Conservation (phyloP, 2,888 invertebrate species). For the Ophion slaviceki region DNA sequence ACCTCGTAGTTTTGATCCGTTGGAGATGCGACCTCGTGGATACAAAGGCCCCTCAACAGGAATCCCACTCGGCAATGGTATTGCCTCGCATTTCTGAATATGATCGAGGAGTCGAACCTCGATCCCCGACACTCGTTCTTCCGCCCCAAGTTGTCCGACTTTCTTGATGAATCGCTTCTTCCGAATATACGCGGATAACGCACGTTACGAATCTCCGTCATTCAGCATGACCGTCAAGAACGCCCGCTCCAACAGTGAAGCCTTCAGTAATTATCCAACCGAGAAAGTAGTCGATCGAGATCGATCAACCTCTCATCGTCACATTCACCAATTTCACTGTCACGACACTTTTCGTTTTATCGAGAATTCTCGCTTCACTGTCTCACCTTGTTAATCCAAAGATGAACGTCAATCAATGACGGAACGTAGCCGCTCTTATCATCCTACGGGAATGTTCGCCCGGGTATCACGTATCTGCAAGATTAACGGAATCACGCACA, state of each 20-base stretch:
- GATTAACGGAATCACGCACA: conserved; percentile 27
- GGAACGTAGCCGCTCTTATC: conserved; percentile 23
- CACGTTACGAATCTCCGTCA: conserved; percentile 6
- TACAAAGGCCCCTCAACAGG: conserved; percentile 57
- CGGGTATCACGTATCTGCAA: conserved; percentile 49
- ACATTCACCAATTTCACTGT: not conserved
- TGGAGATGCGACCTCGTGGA: conserved; percentile 47
- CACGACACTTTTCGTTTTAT: conserved; percentile 11
- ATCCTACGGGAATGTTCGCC: conserved; percentile 2
- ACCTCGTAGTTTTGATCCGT: conserved; percentile 65
- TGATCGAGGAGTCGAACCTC: conserved; percentile 68
- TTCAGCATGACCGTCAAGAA: conserved; percentile 24
- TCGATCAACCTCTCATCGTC: conserved; percentile 18
- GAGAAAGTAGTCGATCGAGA: not conserved
- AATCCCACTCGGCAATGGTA: conserved; percentile 64
- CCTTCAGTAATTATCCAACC: conserved; percentile 1
- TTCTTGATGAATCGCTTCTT: not conserved
- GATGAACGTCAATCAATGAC: not conserved
- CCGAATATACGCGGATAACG: not conserved
- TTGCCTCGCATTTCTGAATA: conserved; percentile 69
- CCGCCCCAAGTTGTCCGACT: conserved; percentile 27
- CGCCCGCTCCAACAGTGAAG: not conserved
- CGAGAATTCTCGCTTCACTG: not conserved
- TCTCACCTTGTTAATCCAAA: conserved; percentile 3
- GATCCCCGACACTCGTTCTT: conserved; percentile 59